These are phyloP conservation scores for Pachypanchax playfairii DNA, from an alignment of 2,113 vertebrate genomes.

Conservation along the genomic window DNA sequence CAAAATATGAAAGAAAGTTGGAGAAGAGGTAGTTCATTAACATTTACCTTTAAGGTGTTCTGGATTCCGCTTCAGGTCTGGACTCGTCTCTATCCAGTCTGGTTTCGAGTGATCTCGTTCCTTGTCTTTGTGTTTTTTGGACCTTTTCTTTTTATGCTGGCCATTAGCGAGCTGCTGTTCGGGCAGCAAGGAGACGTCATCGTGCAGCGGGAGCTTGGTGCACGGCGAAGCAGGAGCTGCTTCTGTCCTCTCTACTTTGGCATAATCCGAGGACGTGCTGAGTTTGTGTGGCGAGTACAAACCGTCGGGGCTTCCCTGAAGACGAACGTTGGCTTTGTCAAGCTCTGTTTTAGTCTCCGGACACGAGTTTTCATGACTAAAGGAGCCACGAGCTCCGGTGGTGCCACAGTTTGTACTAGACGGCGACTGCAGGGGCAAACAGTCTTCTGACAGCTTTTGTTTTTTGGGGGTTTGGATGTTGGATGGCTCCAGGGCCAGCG, in stretches of 20 bases:
- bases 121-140: conserved; percentile 83
- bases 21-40: conserved; percentile 3
- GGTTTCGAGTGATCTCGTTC: conserved; percentile 76
- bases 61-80: conserved; percentile 73
- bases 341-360: conserved; percentile 66
- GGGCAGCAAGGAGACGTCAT: conserved; percentile 56
- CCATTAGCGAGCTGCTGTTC: conserved; percentile 64
- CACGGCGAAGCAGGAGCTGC: conserved; percentile 34
- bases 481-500: conserved; percentile 68
- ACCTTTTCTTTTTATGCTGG: conserved; percentile 79
- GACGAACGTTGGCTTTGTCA: conserved; percentile 61
- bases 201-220: conserved; percentile 58
- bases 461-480: conserved; percentile 79
- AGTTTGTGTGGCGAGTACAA: conserved; percentile 71
- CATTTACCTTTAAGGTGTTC: conserved; percentile 76
- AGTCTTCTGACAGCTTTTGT: conserved; percentile 72
- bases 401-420: conserved; percentile 60
- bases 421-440: conserved; percentile 66
- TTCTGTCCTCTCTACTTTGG: conserved; percentile 61
- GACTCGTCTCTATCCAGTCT: conserved; percentile 76
- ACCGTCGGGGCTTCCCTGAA: conserved; percentile 67
- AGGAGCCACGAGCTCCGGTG: conserved; percentile 45
- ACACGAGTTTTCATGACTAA: conserved; percentile 52
- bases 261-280: conserved; percentile 31
- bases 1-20: not conserved